Percentiles rank a stretch among this genome's conserved stretches.
Conservation (phyloP, 2,888 invertebrate species). For the Acanthosepion esculentum region DNA sequence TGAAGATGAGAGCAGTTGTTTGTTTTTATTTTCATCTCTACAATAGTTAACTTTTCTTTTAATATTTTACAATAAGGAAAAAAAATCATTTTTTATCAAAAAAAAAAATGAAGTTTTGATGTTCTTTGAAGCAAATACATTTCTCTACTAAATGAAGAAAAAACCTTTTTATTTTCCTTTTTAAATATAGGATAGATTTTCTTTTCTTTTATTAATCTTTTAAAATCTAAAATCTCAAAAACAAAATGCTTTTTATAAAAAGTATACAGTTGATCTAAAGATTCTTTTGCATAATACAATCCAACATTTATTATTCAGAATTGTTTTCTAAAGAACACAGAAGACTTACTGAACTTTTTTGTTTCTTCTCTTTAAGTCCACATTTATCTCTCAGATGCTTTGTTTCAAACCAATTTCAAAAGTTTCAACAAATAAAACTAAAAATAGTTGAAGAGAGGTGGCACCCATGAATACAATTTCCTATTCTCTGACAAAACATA, state of each 20-base stretch:
- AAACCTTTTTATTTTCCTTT: neutral
- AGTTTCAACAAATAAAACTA: neutral
- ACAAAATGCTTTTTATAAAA: neutral
- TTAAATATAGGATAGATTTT: neutral
- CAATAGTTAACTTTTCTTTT: neutral
- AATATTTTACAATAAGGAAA: neutral
- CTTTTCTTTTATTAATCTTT: neutral
- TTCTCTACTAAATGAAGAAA: neutral
- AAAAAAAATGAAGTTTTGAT: neutral
- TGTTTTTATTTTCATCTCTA: neutral
- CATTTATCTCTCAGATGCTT: neutral
- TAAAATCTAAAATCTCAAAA: neutral
- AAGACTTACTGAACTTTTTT: neutral
- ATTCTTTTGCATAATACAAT: neutral
- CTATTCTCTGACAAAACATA: neutral
- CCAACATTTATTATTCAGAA: neutral
- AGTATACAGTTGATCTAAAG: neutral
- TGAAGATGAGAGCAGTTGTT: neutral
- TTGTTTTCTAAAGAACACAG: neutral
- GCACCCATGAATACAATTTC: neutral
- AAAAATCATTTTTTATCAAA: neutral
- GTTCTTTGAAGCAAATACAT: neutral
- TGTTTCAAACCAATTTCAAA: neutral
- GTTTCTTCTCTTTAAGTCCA: neutral
- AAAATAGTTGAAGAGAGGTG: neutral